A percentile compares a stretch with the other conserved stretches of the same genome.
phyloP scores from a whole-genome alignment of 2,888 invertebrate species.

The Melitaea athalia region DNA sequence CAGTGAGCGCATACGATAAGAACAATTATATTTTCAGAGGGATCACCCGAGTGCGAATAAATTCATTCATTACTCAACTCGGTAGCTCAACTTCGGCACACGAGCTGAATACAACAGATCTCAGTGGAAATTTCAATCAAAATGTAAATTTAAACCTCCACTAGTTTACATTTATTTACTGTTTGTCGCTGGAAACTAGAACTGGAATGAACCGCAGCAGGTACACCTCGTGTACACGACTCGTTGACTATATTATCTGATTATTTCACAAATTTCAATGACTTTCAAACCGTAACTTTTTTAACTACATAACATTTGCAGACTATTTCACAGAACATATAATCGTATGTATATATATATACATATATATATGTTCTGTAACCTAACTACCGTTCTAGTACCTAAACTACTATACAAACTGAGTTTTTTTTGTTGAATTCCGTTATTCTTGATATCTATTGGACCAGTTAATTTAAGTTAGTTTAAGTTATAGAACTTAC shows the following conservation, averaged over 20 bases:
- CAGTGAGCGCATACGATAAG: background rate
- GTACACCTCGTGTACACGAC: background rate
- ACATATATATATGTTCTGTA: no score
- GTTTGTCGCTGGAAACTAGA: conserved; percentile 31
- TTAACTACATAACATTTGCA: no score
- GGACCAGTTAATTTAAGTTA: no score
- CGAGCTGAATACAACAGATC: conserved; percentile 39
- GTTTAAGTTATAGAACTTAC: no score
- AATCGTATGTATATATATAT: no score
- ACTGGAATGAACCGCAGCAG: conserved; percentile 2
- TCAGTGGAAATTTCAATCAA: conserved; percentile 69
- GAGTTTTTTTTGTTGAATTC: no score
- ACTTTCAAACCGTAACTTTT: no score
- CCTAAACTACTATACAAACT: no score
- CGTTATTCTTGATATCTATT: no score
- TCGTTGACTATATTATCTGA: conserved; percentile 12
- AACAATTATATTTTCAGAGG: conserved; percentile 6
- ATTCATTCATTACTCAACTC: conserved; percentile 44
- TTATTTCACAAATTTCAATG: background rate
- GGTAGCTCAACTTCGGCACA: conserved; percentile 51
- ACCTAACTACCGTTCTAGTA: no score
- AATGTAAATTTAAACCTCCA: conserved; percentile 62
- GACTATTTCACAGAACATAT: no score
- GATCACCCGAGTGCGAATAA: conserved; percentile 23
- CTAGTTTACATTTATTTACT: conserved; percentile 39